A percentile compares a stretch with the other conserved stretches of the same genome.
phyloP scores from a whole-genome alignment of 2,113 vertebrate species.

The Gymnorhina tibicen region DNA sequence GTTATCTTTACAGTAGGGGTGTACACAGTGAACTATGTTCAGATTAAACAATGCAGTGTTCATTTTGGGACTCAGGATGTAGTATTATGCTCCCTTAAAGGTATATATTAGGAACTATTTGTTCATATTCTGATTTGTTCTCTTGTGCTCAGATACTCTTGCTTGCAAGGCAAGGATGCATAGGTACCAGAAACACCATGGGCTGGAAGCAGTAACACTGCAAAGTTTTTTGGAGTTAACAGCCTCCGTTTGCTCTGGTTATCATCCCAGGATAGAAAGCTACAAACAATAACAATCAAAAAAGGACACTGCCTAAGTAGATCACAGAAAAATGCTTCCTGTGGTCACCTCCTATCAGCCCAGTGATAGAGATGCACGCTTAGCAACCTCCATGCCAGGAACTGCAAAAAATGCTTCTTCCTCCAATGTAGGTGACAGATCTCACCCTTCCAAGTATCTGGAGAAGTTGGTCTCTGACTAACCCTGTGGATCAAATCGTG shows the following conservation, averaged over 20 bases:
- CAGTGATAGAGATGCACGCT: not conserved
- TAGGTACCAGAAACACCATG: not conserved
- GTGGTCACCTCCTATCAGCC: not conserved
- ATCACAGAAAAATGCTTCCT: not conserved
- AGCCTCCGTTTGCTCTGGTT: not conserved
- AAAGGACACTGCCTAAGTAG: not conserved
- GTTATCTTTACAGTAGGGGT: not conserved
- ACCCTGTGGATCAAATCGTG: not conserved
- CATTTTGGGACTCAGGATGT: not conserved
- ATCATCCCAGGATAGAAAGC: not conserved
- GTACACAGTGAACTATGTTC: not conserved
- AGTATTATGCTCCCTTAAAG: not conserved
- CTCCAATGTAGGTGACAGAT: not conserved
- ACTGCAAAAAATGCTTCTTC: not conserved
- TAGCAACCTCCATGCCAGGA: not conserved
- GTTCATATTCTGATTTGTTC: not conserved
- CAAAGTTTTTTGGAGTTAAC: not conserved
- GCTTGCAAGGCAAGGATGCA: not conserved
- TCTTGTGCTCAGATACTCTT: not conserved
- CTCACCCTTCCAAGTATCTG: not conserved
- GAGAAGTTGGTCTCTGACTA: not conserved
- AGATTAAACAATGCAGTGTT: not conserved
- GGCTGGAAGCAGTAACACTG: not conserved
- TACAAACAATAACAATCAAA: not conserved
- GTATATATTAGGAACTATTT: not conserved